Evolutionary conservation across 2,797 vertebrate species (phyloP).

Genomic region (Oreochromis grahami): DNA sequence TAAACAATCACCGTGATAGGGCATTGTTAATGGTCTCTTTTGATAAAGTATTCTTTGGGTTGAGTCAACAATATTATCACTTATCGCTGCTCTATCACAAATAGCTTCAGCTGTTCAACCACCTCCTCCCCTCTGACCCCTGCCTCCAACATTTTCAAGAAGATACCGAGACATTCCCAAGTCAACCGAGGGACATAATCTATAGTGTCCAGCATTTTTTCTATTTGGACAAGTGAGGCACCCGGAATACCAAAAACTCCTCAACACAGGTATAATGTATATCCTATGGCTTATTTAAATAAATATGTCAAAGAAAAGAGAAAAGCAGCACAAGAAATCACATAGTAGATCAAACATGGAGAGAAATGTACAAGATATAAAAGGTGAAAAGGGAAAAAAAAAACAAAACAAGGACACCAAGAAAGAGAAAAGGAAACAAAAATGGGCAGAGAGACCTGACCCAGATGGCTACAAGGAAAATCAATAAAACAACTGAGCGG

Average conservation of each 20-base stretch:
- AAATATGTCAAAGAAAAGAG: neutral
- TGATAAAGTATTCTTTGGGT: neutral
- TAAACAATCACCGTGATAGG: neutral
- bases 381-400: too few relatives aligned
- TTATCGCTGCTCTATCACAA: neutral
- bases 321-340: neutral
- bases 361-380: neutral
- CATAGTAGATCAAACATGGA: neutral
- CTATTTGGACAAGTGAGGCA: neutral
- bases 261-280: neutral
- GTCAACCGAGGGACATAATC: neutral
- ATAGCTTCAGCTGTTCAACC: neutral
- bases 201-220: neutral
- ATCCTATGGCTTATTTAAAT: neutral
- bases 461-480: neutral
- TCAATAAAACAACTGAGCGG: neutral
- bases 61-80: neutral
- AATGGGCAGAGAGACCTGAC: neutral
- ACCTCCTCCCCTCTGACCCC: neutral
- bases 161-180: neutral
- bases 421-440: neutral
- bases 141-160: neutral
- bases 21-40: neutral
- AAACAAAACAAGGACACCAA: accelerated
- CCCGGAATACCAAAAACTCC: neutral